Evolutionary conservation across 1,140 invertebrate species (phyloP), one percentile per base, ranked within the genome.

Genomic region (Camponotus floridanus): DNA sequence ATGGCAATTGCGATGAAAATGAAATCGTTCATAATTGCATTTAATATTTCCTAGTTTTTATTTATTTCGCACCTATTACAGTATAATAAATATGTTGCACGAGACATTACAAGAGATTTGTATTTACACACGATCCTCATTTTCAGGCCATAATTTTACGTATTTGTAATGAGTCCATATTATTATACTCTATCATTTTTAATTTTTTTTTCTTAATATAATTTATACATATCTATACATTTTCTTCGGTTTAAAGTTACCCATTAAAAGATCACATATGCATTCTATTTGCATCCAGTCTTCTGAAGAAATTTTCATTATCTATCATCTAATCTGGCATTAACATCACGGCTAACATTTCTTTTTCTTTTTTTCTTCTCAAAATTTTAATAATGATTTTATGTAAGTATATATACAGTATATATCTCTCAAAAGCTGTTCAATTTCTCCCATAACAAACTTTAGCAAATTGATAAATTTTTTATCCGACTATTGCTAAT

Each of bases 21-120:
- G 33, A 76, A 80, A 26, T 51, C 45, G 5, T 45, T n/a, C 13
- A 5, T 51, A 21, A 59, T 76, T 80, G 51, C 55, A 68, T 87
- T 42, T 85, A 59, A 85, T 90, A 86, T 80, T 87, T 90, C 51
- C 76, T 90, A 64, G 26, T 91, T 93, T 93, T 93, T 91, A 92
- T 94, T 93, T 88, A 92, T 93, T 93, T 93, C 80, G 90, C 88
- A 88, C 67, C 93, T 93, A 93, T 91, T 94, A 92, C 92, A 93
- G 87, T 92, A 93, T 94, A 93, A 93, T 94, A 94, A 93, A 94
- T 94, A 94, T 92, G 83, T 90, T 93, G 91, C 92, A 89, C 88
- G 88, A 93, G 91, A 93, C 93, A 92, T 93, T 80, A 80, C 64
- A 88, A 92, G 92, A 64, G 74, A 90, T 92, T 70, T 87, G 76